A percentile compares a stretch with the other conserved stretches of the same genome.
Evolutionary conservation across 2,888 invertebrate genomes (phyloP).

Genomic region (Anaspis maculata): DNA sequence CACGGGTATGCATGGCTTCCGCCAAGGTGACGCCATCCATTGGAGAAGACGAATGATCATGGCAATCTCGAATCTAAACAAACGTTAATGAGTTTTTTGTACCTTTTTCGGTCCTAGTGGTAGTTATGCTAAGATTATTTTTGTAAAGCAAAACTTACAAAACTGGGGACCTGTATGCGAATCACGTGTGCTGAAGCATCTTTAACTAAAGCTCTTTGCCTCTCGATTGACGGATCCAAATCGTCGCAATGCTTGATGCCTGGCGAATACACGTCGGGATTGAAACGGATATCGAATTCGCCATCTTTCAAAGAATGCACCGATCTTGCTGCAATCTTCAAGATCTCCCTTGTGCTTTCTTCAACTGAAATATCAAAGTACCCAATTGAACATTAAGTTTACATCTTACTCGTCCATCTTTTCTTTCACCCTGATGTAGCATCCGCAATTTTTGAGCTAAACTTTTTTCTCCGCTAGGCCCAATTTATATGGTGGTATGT

Average conservation of each 20-base stretch:
- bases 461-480: too few relatives aligned
- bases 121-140: not conserved
- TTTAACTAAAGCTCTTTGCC: conserved; percentile 83
- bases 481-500: too few relatives aligned
- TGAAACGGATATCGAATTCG: conserved; percentile 95
- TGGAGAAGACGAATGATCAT: conserved; percentile 87
- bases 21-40: conserved; percentile 91
- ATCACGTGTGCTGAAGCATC: conserved; percentile 94
- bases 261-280: conserved; percentile 96
- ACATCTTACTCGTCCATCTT: too few relatives aligned
- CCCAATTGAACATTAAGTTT: conserved; percentile 46
- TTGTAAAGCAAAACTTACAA: conserved; percentile 53
- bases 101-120: too few relatives aligned
- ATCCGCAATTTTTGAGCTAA: too few relatives aligned
- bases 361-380: conserved; percentile 53
- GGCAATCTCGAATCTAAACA: conserved; percentile 81
- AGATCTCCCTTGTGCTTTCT: conserved; percentile 79
- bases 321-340: conserved; percentile 80
- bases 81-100: conserved; percentile 10
- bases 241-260: conserved; percentile 78
- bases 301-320: conserved; percentile 92
- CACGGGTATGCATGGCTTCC: conserved; percentile 89
- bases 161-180: conserved; percentile 87
- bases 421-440: too few relatives aligned
- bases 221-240: conserved; percentile 60